Evolutionary conservation across 2,113 vertebrate genomes (phyloP), one percentile per base, ranked within the genome.

Genomic region (Gila orcuttii): DNA sequence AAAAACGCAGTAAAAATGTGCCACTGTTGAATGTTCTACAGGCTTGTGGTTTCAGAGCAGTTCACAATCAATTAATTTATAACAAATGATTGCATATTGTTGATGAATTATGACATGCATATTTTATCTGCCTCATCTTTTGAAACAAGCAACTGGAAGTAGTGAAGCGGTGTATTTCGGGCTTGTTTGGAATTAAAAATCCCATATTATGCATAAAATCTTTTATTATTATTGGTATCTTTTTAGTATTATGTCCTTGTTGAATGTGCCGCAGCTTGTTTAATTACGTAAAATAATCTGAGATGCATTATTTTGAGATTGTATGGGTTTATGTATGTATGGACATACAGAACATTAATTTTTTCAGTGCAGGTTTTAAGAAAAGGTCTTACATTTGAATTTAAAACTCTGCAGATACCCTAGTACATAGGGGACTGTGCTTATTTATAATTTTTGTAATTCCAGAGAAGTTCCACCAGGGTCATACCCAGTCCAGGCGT

Each of bases 401-500:
- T 10, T 42, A 42, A 42, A 42, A 42, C 42, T 0, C 12, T 13
- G 12, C 47, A 50, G 47, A 50, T 50, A 13, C 47, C 47, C 13
- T 52, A 13, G 13, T 52, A 4, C 1, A 15, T 52, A 4, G 1
- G 50, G 4, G 15, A 52, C 19, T 57, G 13, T 50, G 52, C 19
- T 57, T 21, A 47, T 42, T 52, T 8, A 7, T 68, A 31, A 21
- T 71, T 4, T 36, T 9, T 69, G 21, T 68, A 4, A 33, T 83
- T 74, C 21, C n/a, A 83, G 82, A 73, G 2, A 71, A 2, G 12
- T 31, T 36, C 45, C 86, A 21, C 89, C 91, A 15, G 91, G 91
- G 7, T 91, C 91, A 8, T 92, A 91, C 47, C 91, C 90, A 25
- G 88, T 90, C 4, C 91, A 92, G 74, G 64, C 85, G 10, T 92